Base-by-base conservation (phyloP, 2,797 vertebrate species). In the Malurus leucopterus region DNA sequence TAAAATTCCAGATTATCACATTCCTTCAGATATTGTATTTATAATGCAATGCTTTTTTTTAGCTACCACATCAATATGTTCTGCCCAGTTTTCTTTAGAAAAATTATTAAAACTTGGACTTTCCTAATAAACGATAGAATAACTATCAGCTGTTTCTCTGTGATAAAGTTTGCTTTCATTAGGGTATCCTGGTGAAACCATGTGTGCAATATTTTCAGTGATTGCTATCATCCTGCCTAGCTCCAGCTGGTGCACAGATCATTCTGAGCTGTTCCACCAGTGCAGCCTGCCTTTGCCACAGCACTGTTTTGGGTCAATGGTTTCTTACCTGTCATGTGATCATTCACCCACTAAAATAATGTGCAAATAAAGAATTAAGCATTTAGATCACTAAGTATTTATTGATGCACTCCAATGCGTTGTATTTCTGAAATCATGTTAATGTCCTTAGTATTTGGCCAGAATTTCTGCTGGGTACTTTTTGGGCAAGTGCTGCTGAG, bases 121-220 rank as follows among this genome's bases (percentile, higher is more conserved):
- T 90, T 87, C 63, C 47, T 90, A 85, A 80, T 93, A 94, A 87
- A 90, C 69, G 65, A 51, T 63, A 70, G 72, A 91, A 93, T 92
- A 95, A 46, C 86, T 95, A 83, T 94, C 91, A 94, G 86, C 92
- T 93, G 90, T 93, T 95, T 49, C 72, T 87, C 59, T 87, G 88
- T 75, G 86, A 74, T 87, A 86, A 92, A 53, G 51, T 90, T 91
- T 87, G 43, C 65, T 93, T 95, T 94, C 94, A 87, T 92, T 94
- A 87, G 72, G 23, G 38, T 79, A 59, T 76, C 63, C 63, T 72
- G 74, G 69, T 84, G 88, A 86, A 92, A 89, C 91, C 87, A 93
- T 92, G 92, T 95, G 94, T 95, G 91, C 89, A 92, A 62, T 91
- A 91, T 84, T 92, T 91, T 74, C 84, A 36, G 0, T 79, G 88